Evolutionary conservation across 1,140 invertebrate genomes (phyloP), one percentile per base, ranked within the genome.

Genomic region (Sitophilus oryzae): DNA sequence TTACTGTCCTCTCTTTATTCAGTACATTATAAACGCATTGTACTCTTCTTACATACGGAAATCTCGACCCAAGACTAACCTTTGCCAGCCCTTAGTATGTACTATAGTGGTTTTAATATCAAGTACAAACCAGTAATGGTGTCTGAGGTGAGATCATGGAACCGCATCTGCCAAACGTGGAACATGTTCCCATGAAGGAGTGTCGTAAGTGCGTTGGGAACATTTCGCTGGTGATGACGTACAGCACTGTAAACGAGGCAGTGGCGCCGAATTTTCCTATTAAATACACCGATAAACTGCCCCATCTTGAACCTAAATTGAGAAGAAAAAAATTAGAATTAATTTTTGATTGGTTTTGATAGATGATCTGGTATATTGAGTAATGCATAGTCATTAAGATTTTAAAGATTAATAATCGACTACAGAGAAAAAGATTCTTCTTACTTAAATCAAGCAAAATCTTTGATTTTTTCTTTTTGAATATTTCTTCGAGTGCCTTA

Each of bases 91-190:
- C n/a, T n/a, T 18, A n/a, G 6, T 23, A 21, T 23, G 21, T 8
- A 44, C 21, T 5, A 16, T 5, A 4, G 21, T 18, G 18, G 5
- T n/a, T 23, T 42, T 19, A 9, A 15, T 15, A 52, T n/a, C n/a
- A n/a, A n/a, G n/a, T 42, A 51, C 51, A 51, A 59, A 66, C 84
- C 71, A 87, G 66, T 47, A 87, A 71, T 8, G 83, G 81, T 44
- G 81, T 81, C 73, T 88, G 82, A 65, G 86, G 85, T 20, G 86
- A 83, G 19, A 86, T 67, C 69, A 87, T 83, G 19, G 83, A 85
- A 6, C 86, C 86, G 53, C 85, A 66, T 30, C 86, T 73, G 19
- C 84, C 86, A 56, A 85, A 76, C 71, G 87, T 85, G 25, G 85
- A 86, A 62, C 83, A 84, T 55, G 74, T 82, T 53, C 72, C 84